These are phyloP conservation scores for Cantharis rufa DNA, from an alignment of 2,888 invertebrate species.

Conservation along the genomic window DNA sequence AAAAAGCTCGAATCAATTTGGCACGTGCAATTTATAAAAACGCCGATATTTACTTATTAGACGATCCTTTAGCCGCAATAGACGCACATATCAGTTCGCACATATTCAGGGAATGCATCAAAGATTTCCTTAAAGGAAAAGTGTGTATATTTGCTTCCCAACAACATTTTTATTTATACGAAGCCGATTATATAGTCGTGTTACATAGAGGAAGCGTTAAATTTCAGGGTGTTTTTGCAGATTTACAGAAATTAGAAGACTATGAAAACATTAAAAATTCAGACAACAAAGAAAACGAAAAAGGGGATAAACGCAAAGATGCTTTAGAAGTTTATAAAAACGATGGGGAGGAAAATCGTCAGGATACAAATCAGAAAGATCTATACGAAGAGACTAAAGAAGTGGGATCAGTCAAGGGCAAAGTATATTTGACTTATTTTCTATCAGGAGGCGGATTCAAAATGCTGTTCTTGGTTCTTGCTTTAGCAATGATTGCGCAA, in stretches of 20 bases:
- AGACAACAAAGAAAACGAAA: neutral
- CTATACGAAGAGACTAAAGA: conserved; percentile 38
- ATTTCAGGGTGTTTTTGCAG: neutral
- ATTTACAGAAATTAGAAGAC: neutral
- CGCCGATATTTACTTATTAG: conserved; percentile 15
- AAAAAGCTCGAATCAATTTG: conserved; percentile 78
- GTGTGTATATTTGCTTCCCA: conserved; percentile 9
- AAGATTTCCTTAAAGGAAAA: conserved; percentile 31
- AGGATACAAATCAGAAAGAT: neutral
- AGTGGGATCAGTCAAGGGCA: conserved; percentile 35
- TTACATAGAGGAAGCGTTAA: neutral
- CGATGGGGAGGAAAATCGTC: neutral
- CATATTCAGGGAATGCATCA: conserved; percentile 67
- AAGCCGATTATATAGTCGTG: neutral
- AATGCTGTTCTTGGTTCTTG: conserved; percentile 27
- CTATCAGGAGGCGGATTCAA: conserved; percentile 36
- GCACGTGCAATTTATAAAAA: conserved; percentile 13
- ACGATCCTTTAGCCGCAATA: conserved; percentile 8
- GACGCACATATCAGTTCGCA: conserved; percentile 72
- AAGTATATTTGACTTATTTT: conserved; percentile 40
- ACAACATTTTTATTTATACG: conserved; percentile 4
- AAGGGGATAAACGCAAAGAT: neutral
- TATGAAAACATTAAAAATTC: neutral
- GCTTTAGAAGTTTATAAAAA: neutral
- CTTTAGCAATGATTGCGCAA: conserved; percentile 33